These are phyloP conservation scores for Aleadryas rufinucha DNA, from an alignment of 2,113 vertebrate species.

Conservation along the genomic window DNA sequence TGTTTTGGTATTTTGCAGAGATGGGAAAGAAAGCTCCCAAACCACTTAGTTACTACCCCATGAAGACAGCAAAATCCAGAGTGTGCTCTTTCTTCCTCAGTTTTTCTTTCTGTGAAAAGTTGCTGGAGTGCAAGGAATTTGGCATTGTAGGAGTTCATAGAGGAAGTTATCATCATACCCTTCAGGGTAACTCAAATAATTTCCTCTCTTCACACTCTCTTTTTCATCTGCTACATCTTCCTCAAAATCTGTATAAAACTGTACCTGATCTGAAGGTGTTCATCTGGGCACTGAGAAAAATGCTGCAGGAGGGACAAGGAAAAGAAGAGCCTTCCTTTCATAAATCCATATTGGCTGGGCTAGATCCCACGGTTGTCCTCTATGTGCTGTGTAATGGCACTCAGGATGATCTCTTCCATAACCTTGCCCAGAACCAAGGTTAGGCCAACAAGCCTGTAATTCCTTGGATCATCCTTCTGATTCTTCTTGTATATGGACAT, in stretches of 20 bases:
- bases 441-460: not conserved
- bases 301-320: not conserved
- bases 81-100: not conserved
- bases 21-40: not conserved
- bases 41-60: not conserved
- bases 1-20: not conserved
- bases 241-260: not conserved
- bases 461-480: not conserved
- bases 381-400: too few relatives aligned
- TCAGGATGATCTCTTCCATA: not conserved
- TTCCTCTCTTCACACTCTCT: not conserved
- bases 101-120: not conserved
- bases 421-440: not conserved
- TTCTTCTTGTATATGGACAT: not conserved
- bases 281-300: not conserved
- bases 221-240: not conserved
- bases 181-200: not conserved
- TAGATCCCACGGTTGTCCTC: not conserved
- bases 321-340: not conserved
- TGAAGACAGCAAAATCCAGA: not conserved
- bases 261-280: not conserved
- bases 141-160: not conserved
- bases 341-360: not conserved
- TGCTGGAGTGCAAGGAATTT: not conserved
- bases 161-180: not conserved